Evolutionary conservation across 2,888 invertebrate genomes (phyloP).

Genomic region (Oasisia sp.): DNA sequence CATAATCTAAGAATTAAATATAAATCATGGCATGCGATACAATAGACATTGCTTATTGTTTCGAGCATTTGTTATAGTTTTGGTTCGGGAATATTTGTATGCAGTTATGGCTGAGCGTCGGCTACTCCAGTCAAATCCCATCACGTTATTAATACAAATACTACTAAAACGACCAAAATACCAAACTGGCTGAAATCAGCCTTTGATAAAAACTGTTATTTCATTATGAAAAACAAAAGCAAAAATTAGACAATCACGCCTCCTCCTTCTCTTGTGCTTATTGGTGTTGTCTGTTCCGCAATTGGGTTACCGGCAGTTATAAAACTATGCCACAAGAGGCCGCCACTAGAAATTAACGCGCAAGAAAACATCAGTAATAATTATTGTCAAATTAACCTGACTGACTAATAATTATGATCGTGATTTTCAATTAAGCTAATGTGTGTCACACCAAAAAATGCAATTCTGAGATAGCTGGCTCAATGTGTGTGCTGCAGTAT

Average conservation of each 20-base stretch:
- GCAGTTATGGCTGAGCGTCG: not conserved
- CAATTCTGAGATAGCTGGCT: too few species aligned
- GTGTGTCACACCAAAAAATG: too few species aligned
- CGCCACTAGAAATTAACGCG: not conserved
- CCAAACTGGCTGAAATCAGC: not conserved
- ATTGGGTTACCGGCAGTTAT: not conserved
- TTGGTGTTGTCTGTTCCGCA: not conserved
- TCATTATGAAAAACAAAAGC: not conserved
- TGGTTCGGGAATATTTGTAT: constrained; percentile 13
- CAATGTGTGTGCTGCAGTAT: too few species aligned
- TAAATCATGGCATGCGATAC: too few species aligned
- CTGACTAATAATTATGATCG: too few species aligned
- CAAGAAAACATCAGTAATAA: too few species aligned
- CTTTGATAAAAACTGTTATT: not conserved
- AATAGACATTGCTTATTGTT: too few species aligned
- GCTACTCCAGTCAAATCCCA: constrained; percentile 20
- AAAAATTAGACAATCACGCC: not conserved
- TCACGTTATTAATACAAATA: too few species aligned
- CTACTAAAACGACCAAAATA: not conserved
- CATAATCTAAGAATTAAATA: too few species aligned
- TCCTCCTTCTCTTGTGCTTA: not conserved
- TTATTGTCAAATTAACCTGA: too few species aligned
- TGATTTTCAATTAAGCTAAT: too few species aligned
- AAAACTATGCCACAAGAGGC: not conserved
- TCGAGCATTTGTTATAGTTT: too few species aligned